A percentile compares a stretch with the other conserved stretches of the same genome.
These are phyloP conservation scores for Lepus oiostolus DNA, from an alignment of 2,797 vertebrate species.

Conservation along the genomic window DNA sequence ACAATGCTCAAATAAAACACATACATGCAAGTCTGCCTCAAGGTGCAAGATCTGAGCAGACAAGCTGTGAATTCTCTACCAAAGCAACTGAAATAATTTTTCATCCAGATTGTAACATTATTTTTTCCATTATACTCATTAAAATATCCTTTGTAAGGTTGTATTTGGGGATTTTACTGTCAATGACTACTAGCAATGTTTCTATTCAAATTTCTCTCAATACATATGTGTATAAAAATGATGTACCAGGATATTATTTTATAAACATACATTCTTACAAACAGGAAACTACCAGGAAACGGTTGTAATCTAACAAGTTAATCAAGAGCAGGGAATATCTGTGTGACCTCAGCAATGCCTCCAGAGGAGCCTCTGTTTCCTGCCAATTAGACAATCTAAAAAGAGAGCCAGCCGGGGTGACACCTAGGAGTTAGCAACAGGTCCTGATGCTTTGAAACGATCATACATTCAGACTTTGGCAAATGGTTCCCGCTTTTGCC, in stretches of 20 bases:
- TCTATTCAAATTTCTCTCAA: background rate
- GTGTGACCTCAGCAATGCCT: constrained; percentile 76
- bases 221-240: too few species aligned
- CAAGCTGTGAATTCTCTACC: background rate
- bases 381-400: constrained; percentile 80
- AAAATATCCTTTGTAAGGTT: background rate
- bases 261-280: constrained; percentile 70
- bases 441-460: constrained; percentile 79
- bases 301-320: background rate
- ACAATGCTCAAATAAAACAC: background rate
- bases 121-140: background rate
- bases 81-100: background rate
- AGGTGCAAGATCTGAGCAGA: background rate
- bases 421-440: constrained; percentile 85
- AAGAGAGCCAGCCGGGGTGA: constrained; percentile 84
- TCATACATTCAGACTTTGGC: constrained; percentile 84
- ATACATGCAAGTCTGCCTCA: background rate
- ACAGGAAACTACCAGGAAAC: constrained; percentile 47
- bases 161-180: background rate
- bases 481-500: constrained; percentile 89
- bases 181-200: background rate
- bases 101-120: background rate
- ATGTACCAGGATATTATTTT: background rate
- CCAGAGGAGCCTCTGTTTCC: constrained; percentile 83
- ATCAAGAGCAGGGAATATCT: constrained; percentile 78